A percentile compares a stretch with the other conserved stretches of the same genome.
Evolutionary conservation across 2,113 vertebrate species (phyloP).

Genomic region (Paraplagusia blochii): DNA sequence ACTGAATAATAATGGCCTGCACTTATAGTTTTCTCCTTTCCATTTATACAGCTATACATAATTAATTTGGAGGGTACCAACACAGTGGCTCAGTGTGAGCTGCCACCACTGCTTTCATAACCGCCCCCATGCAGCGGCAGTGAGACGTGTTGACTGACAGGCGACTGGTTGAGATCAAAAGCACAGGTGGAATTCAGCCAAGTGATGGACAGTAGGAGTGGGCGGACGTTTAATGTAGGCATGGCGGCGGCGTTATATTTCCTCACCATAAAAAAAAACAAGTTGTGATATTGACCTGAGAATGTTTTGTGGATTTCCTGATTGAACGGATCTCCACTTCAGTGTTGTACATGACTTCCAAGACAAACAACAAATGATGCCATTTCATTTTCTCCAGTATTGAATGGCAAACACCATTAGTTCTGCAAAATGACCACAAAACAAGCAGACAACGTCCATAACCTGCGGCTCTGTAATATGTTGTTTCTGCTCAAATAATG

Average conservation of each 20-base stretch:
- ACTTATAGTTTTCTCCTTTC: too few relatives aligned
- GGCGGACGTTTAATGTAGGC: background rate
- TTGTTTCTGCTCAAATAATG: slow-evolving; percentile 58
- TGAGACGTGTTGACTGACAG: slow-evolving; percentile 24
- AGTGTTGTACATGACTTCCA: slow-evolving; percentile 10
- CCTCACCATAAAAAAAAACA: slow-evolving; percentile 10
- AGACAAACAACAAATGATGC: slow-evolving; percentile 45
- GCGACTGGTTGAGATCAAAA: slow-evolving; percentile 12
- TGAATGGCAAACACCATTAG: slow-evolving; percentile 62
- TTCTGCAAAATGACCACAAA: slow-evolving; percentile 59
- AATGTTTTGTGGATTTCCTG: slow-evolving; percentile 10
- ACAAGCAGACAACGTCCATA: slow-evolving; percentile 52
- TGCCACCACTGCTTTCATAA: slow-evolving; percentile 14
- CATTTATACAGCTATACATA: background rate
- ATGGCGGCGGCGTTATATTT: too few relatives aligned
- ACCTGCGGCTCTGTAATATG: slow-evolving; percentile 40
- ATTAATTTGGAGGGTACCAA: slow-evolving; percentile 11
- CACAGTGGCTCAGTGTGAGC: slow-evolving; percentile 6
- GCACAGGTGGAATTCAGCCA: too few relatives aligned
- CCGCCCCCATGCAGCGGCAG: slow-evolving; percentile 10
- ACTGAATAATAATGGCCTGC: too few relatives aligned
- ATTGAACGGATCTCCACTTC: slow-evolving; percentile 18
- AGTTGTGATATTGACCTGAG: slow-evolving; percentile 15
- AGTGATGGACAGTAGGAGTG: background rate
- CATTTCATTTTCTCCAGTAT: slow-evolving; percentile 48